phyloP scores from a whole-genome alignment of 2,888 invertebrate species.

The Megaustenia siamemsis region DNA sequence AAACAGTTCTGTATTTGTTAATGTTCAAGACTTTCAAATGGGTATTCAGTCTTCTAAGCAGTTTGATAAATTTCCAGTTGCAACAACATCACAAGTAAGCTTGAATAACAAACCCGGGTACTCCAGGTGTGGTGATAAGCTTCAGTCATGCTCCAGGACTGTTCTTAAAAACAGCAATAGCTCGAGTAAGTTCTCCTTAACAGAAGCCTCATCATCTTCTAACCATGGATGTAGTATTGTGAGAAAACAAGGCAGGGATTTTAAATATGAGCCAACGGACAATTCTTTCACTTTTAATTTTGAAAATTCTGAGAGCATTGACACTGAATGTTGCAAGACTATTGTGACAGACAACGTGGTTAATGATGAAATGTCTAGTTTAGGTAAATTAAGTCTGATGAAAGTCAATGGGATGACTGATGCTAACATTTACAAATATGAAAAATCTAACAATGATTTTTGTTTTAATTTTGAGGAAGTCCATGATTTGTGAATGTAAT shows the following conservation, averaged over 20 bases:
- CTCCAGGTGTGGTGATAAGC: neutral
- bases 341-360: neutral
- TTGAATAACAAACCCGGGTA: neutral
- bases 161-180: neutral
- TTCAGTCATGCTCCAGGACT: neutral
- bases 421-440: constrained; percentile 23
- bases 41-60: neutral
- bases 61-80: neutral
- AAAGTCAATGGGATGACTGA: neutral
- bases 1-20: neutral
- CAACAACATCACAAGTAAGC: neutral
- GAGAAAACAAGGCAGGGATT: neutral
- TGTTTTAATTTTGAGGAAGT: constrained; percentile 24
- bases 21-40: neutral
- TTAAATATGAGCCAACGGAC: constrained; percentile 32
- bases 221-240: neutral
- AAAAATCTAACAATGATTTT: constrained; percentile 32
- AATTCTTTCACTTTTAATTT: constrained; percentile 45
- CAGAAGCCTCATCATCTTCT: neutral
- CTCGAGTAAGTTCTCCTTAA: neutral
- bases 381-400: neutral
- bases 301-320: neutral
- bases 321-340: neutral
- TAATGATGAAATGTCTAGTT: neutral
- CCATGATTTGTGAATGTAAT: neutral